Conservation (phyloP, 2,888 invertebrate species). For the Ichneumon xanthorius region DNA sequence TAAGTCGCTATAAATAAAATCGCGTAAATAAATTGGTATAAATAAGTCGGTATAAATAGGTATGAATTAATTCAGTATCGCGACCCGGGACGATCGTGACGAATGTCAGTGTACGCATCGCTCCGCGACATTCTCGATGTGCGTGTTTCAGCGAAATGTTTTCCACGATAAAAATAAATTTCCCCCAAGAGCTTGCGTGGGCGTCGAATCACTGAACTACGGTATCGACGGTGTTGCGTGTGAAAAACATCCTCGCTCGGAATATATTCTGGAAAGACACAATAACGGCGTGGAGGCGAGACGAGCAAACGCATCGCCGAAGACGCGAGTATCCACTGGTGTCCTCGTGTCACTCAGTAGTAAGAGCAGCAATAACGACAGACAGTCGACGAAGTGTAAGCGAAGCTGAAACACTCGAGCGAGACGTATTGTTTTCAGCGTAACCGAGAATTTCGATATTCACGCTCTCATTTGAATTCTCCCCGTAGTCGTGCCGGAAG, state of each 20-base stretch:
- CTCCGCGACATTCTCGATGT: slow-evolving; percentile 33
- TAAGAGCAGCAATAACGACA: slow-evolving; percentile 25
- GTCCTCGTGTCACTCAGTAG: slow-evolving; percentile 11
- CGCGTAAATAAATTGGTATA: neutral
- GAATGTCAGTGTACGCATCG: neutral
- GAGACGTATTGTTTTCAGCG: slow-evolving; percentile 34
- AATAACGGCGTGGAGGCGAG: neutral
- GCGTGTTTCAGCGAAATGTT: slow-evolving; percentile 24
- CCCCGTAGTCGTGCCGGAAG: neutral
- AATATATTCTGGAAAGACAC: neutral
- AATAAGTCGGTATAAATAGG: neutral
- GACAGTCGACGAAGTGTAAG: slow-evolving; percentile 25
- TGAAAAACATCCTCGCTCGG: slow-evolving; percentile 3
- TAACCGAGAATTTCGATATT: slow-evolving; percentile 11
- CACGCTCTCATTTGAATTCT: neutral
- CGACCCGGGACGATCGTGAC: slow-evolving; percentile 25
- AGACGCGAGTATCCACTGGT: neutral
- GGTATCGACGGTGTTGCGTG: slow-evolving; percentile 49
- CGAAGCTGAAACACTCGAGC: neutral
- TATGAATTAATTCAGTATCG: neutral
- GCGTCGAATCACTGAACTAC: slow-evolving; percentile 46
- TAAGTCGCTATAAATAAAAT: neutral
- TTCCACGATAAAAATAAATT: slow-evolving; percentile 51
- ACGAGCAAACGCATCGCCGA: neutral
- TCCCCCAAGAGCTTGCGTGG: neutral